Base-by-base conservation (phyloP, 2,797 vertebrate genomes). In the Gallinago solitaria region DNA sequence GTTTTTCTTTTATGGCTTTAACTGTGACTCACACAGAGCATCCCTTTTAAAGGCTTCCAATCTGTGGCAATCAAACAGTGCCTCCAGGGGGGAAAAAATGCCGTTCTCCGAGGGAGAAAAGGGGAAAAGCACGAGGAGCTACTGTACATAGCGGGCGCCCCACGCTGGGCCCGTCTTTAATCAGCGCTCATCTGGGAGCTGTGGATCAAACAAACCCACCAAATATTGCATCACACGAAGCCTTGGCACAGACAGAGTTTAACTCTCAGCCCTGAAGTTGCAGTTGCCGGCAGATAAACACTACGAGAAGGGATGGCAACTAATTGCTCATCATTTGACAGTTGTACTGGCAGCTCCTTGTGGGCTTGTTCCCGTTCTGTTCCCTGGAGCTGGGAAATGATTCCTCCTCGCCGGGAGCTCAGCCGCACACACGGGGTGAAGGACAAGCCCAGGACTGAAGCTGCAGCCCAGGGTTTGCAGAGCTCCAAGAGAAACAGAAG, bases 1-100 rank as follows among this genome's bases (percentile, higher is more conserved):
- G 87, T 61, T 96, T 97, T 87, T 79, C 81, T 74, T 94, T 92
- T 89, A 86, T 41, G 84, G 95, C 79, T 86, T 68, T 64, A 39
- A 13, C 60, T 39, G 65, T 94, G 95, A 96, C 89, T 92, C 92
- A 93, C 84, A 3, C 53, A 64, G 64, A 92, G 78, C 9, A 69
- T 57, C 84, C 84, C 79, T 93, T 89, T 93, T 54, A 95, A 94
- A 90, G 47, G 83, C 56, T 84, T 59, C 92, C 74, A 47, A 37
- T 73, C 84, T 6, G 39, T 59, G 65, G 85, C 82, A 56, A 83
- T 84, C 86, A 45, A 95, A 77, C 37, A 1, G 41, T 32, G 68
- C 91, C 93, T 95, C 80, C 7, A 2, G 86, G 37, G 48, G 14
- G 39, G 17, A 8, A 13, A 17, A 28, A 67, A 80, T 0, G 30